These are phyloP conservation scores for Brassicogethes aeneus DNA, from an alignment of 2,888 invertebrate species.

Conservation along the genomic window DNA sequence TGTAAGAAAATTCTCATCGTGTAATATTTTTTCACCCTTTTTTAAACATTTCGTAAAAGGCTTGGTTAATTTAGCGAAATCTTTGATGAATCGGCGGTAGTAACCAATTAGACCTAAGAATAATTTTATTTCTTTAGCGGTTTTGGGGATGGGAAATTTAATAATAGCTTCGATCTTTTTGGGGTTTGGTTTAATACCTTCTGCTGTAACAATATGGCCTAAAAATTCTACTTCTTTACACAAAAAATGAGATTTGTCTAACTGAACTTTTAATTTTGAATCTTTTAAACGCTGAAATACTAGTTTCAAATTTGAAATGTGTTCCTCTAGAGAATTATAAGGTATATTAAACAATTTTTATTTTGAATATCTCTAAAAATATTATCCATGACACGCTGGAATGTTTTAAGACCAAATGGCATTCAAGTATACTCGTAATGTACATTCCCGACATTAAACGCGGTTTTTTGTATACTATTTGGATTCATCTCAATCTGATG, in stretches of 20 bases:
- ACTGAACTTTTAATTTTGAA: no score
- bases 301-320: neutral
- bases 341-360: neutral
- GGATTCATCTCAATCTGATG: neutral
- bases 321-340: neutral
- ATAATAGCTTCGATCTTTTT: conserved; percentile 3
- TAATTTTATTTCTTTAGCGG: conserved; percentile 5
- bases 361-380: neutral
- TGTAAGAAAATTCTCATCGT: no score
- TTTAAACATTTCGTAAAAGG: no score
- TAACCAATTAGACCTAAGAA: conserved; percentile 6
- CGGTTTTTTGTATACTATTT: neutral
- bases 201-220: conserved; percentile 8
- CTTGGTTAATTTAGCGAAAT: conserved; percentile 4
- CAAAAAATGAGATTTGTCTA: conserved; percentile 9
- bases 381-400: neutral
- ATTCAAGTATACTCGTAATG: neutral
- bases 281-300: no score
- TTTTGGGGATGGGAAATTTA: conserved; percentile 7
- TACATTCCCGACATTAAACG: neutral
- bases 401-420: neutral
- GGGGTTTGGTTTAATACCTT: conserved; percentile 8
- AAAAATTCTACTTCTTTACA: conserved; percentile 9
- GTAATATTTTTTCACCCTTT: no score
- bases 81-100: conserved; percentile 5